Conservation (phyloP, 2,888 invertebrate genomes). For the Vanessa cardui region DNA sequence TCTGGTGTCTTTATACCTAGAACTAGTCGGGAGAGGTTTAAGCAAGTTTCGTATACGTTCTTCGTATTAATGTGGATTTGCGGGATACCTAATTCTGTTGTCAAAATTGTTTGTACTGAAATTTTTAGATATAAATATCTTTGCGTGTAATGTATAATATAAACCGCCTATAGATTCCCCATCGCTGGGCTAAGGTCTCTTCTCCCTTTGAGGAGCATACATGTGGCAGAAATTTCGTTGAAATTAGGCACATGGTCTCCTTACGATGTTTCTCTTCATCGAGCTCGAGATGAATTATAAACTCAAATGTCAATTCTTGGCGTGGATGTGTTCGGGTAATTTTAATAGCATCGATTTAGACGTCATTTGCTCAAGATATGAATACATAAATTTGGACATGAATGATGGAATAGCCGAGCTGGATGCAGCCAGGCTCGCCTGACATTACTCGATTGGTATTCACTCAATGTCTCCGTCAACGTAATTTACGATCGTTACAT, state of each 20-base stretch:
- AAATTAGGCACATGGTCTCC: too few species aligned
- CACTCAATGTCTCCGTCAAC: slow-evolving; percentile 42
- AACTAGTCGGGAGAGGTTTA: slow-evolving; percentile 18
- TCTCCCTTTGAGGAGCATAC: too few species aligned
- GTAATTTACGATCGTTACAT: slow-evolving; percentile 48
- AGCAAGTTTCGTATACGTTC: slow-evolving; percentile 24
- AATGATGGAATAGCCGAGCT: slow-evolving; percentile 27
- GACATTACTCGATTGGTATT: slow-evolving; percentile 44
- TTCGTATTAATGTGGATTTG: slow-evolving; percentile 11
- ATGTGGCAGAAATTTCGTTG: too few species aligned
- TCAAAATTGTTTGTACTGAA: neutral
- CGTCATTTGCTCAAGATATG: slow-evolving; percentile 12
- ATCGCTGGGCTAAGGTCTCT: too few species aligned
- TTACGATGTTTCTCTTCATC: too few species aligned
- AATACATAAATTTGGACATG: slow-evolving; percentile 22
- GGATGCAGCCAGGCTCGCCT: slow-evolving; percentile 21
- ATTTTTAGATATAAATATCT: neutral
- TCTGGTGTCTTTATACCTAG: slow-evolving; percentile 36
- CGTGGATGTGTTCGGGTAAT: neutral
- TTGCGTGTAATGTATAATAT: too few species aligned
- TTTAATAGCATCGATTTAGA: slow-evolving; percentile 9
- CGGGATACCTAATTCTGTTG: neutral
- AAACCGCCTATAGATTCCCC: too few species aligned
- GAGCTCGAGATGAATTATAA: too few species aligned
- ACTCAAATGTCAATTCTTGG: neutral